A percentile compares a stretch with the other conserved stretches of the same genome.
These are phyloP conservation scores for Falco cherrug DNA, from an alignment of 2,797 vertebrate genomes.

Conservation along the genomic window DNA sequence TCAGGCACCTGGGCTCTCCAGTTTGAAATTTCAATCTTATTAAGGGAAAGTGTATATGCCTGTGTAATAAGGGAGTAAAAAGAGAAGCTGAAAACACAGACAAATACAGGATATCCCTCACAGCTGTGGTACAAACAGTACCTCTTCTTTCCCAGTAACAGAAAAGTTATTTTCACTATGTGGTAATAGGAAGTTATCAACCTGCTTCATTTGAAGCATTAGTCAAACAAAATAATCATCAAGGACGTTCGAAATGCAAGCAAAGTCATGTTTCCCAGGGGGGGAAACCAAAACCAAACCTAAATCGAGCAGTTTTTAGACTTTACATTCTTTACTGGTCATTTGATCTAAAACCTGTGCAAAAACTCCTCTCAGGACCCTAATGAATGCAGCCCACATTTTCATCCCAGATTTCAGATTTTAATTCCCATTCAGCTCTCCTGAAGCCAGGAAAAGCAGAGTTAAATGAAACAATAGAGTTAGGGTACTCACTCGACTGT, in stretches of 20 bases:
- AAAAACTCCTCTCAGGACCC: not conserved
- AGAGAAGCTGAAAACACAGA: not conserved
- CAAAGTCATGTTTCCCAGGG: not conserved
- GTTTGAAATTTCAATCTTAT: not conserved
- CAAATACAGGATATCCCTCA: not conserved
- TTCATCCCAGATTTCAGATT: not conserved
- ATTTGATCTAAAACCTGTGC: not conserved
- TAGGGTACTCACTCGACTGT: slow-evolving; percentile 86
- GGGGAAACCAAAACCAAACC: not conserved
- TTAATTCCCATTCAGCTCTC: not conserved
- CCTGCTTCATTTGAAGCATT: not conserved
- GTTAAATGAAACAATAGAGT: not conserved
- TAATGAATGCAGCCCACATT: not conserved
- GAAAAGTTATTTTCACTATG: not conserved
- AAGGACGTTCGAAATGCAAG: not conserved
- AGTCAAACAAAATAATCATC: not conserved
- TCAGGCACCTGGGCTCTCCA: not conserved
- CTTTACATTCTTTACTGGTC: not conserved
- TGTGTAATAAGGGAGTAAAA: not conserved
- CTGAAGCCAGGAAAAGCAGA: not conserved
- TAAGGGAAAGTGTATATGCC: not conserved
- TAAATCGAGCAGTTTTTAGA: not conserved
- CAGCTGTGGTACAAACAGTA: not conserved
- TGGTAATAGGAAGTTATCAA: not conserved
- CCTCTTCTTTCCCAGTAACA: not conserved